These are phyloP conservation scores for Dendrophyllia cribrosa DNA, from an alignment of 64 coral and sea anemone species.

Conservation along the genomic window DNA sequence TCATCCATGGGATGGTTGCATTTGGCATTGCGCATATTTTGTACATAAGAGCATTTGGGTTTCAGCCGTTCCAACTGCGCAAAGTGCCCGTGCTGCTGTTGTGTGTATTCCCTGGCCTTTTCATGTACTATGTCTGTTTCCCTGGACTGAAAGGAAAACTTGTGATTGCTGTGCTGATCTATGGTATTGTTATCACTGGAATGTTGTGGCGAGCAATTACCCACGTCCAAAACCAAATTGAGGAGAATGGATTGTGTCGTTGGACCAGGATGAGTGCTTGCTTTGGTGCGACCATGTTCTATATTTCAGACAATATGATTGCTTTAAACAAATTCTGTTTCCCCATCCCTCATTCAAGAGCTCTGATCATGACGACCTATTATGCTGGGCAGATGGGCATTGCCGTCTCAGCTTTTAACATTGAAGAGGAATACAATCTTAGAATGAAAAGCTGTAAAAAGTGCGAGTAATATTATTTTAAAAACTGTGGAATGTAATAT, in stretches of 20 bases:
- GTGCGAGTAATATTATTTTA: neutral
- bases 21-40: constrained; percentile 92
- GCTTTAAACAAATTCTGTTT: constrained; percentile 95
- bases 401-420: constrained; percentile 92
- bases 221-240: constrained; percentile 71
- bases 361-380: constrained; percentile 90
- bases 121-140: constrained; percentile 69
- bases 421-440: constrained; percentile 79
- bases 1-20: constrained; percentile 94
- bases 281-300: constrained; percentile 86
- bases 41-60: constrained; percentile 93
- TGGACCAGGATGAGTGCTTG: constrained; percentile 99
- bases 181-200: constrained; percentile 70
- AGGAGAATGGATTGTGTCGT: constrained; percentile 72
- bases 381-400: constrained; percentile 95
- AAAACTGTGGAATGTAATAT: neutral
- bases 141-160: constrained; percentile 85
- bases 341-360: constrained; percentile 70
- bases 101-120: constrained; percentile 49
- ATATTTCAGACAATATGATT: constrained; percentile 90
- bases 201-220: constrained; percentile 92
- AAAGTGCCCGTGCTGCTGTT: constrained; percentile 34
- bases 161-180: constrained; percentile 77
- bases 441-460: constrained; percentile 67
- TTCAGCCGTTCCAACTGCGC: constrained; percentile 71